These are phyloP conservation scores for Poecile atricapillus DNA, from an alignment of 2,113 vertebrate species.

Conservation along the genomic window DNA sequence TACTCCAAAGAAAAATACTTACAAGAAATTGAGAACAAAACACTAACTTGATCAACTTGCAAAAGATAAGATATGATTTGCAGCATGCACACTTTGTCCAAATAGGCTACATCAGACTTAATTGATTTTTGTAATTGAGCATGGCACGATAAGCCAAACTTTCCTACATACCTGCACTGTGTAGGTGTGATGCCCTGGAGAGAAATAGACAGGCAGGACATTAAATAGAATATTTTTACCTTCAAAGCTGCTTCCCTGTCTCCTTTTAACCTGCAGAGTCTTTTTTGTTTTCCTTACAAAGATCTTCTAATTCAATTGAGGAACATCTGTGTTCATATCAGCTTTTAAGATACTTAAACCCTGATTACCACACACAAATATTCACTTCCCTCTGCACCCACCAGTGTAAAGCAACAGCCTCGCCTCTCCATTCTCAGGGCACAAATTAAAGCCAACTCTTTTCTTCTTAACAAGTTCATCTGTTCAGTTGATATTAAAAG, in stretches of 20 bases:
- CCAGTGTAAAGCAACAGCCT: neutral
- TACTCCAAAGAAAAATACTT: neutral
- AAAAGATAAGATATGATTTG: neutral
- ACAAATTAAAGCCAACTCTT: neutral
- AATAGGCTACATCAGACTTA: neutral
- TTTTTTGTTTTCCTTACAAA: neutral
- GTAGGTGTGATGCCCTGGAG: conserved; percentile 40
- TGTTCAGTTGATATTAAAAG: neutral
- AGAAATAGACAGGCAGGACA: conserved; percentile 17
- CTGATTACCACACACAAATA: neutral
- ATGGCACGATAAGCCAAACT: neutral
- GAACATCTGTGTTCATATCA: neutral
- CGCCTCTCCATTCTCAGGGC: neutral
- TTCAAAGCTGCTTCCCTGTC: conserved; percentile 24
- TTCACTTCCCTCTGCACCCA: neutral
- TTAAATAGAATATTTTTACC: conserved; percentile 29
- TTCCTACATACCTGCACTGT: neutral
- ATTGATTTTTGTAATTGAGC: conserved; percentile 2
- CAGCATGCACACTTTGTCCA: neutral
- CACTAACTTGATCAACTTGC: neutral
- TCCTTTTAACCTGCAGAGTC: neutral
- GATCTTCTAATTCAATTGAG: neutral
- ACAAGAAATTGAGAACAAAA: neutral
- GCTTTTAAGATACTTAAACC: neutral
- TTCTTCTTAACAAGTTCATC: neutral